Conservation (phyloP, 2,797 vertebrate species). For the Silurus lanzhouensis region DNA sequence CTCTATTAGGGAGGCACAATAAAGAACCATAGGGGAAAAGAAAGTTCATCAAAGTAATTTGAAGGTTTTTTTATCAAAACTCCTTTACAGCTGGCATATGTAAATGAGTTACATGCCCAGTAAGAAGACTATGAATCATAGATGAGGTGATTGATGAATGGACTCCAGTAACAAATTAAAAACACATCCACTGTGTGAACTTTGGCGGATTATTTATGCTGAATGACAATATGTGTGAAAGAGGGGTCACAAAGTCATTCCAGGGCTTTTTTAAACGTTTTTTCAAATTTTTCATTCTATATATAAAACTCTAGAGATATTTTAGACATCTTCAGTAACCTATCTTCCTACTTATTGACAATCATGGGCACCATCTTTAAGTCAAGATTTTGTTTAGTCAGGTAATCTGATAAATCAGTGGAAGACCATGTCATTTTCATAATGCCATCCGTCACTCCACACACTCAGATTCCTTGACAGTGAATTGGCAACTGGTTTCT, state of each 20-base stretch:
- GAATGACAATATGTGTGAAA: neutral
- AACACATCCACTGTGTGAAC: conserved; percentile 26
- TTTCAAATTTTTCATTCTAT: neutral
- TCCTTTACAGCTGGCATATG: neutral
- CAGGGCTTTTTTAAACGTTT: neutral
- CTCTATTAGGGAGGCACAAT: conserved; percentile 14
- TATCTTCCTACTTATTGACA: neutral
- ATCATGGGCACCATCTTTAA: neutral
- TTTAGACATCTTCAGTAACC: neutral
- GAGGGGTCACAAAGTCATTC: neutral
- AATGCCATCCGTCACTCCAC: neutral
- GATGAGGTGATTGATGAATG: conserved; percentile 45
- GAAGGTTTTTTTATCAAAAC: neutral
- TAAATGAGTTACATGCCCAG: conserved; percentile 12
- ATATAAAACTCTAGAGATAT: neutral
- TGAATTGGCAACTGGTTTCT: neutral
- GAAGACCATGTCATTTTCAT: neutral
- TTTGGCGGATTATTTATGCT: neutral
- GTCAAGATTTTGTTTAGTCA: neutral
- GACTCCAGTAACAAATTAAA: conserved; percentile 49
- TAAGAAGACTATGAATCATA: conserved; percentile 47
- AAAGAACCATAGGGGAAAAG: too few relatives aligned
- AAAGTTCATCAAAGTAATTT: neutral
- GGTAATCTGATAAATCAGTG: neutral
- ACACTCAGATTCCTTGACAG: neutral